Evolutionary conservation across 35 echinoderm and acorn worm genomes (phyloP), one percentile per base, ranked within the genome.

Genomic region (Diadema setosum): DNA sequence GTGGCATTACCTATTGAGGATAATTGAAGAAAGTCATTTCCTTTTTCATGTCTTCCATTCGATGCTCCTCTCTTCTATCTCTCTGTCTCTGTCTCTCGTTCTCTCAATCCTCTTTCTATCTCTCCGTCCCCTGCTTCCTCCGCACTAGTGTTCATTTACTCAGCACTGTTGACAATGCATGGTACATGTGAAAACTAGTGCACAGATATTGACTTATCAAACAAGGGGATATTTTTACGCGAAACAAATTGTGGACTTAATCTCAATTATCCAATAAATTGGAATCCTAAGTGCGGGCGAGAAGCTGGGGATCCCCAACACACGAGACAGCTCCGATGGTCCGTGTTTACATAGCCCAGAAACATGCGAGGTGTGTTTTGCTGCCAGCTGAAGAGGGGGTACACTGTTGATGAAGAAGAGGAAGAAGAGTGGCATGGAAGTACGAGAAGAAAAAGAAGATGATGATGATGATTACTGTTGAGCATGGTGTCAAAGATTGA

Each of bases 221-320:
- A 33, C 63, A 67, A 34, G 63, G 26, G 29, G 63, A 67, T 67
- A 67, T 34, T 31, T 67, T 67, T 67, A 67, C 63, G 37, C 3
- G 63, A 34, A 26, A 5, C 63, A 32, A 67, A 67, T 67, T 67
- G 63, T 67, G 21, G 63, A 67, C 63, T 33, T 67, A 33, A 67
- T 67, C 63, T 67, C 63, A 25, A 67, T 67, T 67, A 67, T 67
- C 63, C 63, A 67, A 67, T 67, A 67, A 67, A 67, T 67, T 67
- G 63, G 63, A 33, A 67, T 67, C 37, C 63, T 67, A 67, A 67
- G 63, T 67, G 63, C 63, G 29, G 16, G 17, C 14, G 63, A 34
- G 63, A 67, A 55, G 21, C 14, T 15, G 20, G 20, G 63, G 37
- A n/a, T n/a, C n/a, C n/a, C n/a, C n/a, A n/a, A n/a, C n/a, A n/a